Percentiles rank a stretch among this genome's conserved stretches.
These are phyloP conservation scores for Willowsia nigromaculata DNA, from an alignment of 2,888 invertebrate species.

Conservation along the genomic window DNA sequence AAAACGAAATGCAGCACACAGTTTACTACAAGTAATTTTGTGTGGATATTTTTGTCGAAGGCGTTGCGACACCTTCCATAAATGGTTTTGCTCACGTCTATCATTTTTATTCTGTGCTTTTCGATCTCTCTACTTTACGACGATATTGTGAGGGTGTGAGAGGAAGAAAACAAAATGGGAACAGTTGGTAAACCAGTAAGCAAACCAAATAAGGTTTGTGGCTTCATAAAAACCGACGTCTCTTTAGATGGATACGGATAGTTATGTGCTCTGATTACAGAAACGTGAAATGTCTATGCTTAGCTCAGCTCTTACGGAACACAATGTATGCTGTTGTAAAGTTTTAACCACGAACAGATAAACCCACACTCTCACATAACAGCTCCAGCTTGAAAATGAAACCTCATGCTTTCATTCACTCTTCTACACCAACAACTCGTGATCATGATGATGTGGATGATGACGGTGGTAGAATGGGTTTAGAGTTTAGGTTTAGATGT, in stretches of 20 bases:
- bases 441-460: slow-evolving; percentile 4
- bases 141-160: not conserved
- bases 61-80: not conserved
- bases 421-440: not conserved
- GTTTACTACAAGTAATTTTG: not conserved
- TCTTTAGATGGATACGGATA: slow-evolving; percentile 11
- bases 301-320: not conserved
- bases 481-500: not conserved
- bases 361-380: slow-evolving; percentile 16
- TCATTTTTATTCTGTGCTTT: not conserved
- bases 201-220: slow-evolving; percentile 47
- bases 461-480: slow-evolving; percentile 3
- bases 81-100: not conserved
- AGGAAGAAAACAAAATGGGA: slow-evolving; percentile 1
- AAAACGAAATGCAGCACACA: no score
- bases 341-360: not conserved
- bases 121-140: slow-evolving; percentile 3
- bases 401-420: not conserved
- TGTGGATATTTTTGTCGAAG: not conserved
- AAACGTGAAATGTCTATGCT: not conserved
- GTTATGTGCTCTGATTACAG: slow-evolving; percentile 8
- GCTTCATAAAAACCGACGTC: slow-evolving; percentile 32
- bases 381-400: not conserved
- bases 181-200: slow-evolving; percentile 46
- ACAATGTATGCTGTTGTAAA: not conserved